Evolutionary conservation across 2,113 vertebrate genomes (phyloP), one percentile per base, ranked within the genome.

Genomic region (Burhinus bistriatus): DNA sequence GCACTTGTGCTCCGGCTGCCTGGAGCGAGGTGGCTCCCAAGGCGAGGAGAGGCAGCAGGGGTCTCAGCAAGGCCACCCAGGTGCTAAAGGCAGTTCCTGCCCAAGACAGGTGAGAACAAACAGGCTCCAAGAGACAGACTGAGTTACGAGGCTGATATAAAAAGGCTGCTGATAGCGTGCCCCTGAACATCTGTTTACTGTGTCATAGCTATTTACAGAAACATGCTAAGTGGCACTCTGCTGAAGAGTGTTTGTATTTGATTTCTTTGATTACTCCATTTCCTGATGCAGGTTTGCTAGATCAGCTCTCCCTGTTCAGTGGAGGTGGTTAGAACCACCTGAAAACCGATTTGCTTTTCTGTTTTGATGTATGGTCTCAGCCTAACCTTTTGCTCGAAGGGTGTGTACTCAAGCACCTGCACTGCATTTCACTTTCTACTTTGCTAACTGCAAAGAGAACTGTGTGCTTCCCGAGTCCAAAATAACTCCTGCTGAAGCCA

Each of bases 211-310:
- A 49, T 91, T 94, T 82, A 85, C 76, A 93, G 94, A 68, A 64
- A 91, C 59, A 61, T 8, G 36, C 68, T 61, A 87, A 94, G 81
- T 66, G 78, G 91, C 75, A 70, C 89, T 95, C 81, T 70, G 66
- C 73, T 95, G 17, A 90, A 87, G 81, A 51, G 75, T 75, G 86
- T 90, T 93, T 96, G 84, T 71, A 9, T 45, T 89, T 94, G 77
- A 87, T 94, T 95, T 71, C 7, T 34, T 65, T 94, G 78, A 95
- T 91, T 93, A 34, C 54, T 70, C 45, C 12, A 5, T 65, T 93
- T 95, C 62, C 81, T 55, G 62, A 85, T 81, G 62, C 70, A 58
- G 75, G 89, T 83, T 91, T 93, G 87, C 87, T 85, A 72, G 30
- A 77, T 72, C 73, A 95, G 83, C 73, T 81, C 65, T 94, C 80